A percentile compares a stretch with the other conserved stretches of the same genome.
Conservation (phyloP, 2,888 invertebrate species). For the Oscheius sp. region DNA sequence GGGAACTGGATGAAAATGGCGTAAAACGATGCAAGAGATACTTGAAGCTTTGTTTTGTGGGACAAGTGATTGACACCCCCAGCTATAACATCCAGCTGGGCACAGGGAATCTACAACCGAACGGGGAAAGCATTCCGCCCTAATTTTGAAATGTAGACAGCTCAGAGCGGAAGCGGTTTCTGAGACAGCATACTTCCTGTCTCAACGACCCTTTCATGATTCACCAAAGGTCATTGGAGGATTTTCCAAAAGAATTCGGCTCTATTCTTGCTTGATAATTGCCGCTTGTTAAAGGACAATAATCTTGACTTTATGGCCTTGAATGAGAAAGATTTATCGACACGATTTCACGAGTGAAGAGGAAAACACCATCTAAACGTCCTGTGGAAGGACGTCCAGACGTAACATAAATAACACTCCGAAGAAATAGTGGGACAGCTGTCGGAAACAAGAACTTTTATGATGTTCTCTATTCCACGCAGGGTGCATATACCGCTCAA, state of each 20-base stretch:
- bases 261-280: neutral
- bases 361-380: neutral
- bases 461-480: neutral
- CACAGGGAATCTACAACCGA: neutral
- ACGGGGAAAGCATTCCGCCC: slow-evolving; percentile 6
- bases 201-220: slow-evolving; percentile 3
- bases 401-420: slow-evolving; percentile 8
- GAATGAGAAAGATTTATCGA: neutral
- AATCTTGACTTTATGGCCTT: too few species aligned
- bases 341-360: neutral
- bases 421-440: slow-evolving; percentile 1
- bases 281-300: too few species aligned
- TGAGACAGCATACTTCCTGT: slow-evolving; percentile 2
- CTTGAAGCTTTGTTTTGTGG: slow-evolving; percentile 17
- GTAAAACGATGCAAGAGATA: neutral
- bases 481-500: too few species aligned
- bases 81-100: slow-evolving; percentile 28
- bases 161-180: slow-evolving; percentile 17
- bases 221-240: too few species aligned
- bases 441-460: slow-evolving; percentile 2
- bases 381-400: too few species aligned
- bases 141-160: slow-evolving; percentile 9
- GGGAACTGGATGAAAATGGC: neutral
- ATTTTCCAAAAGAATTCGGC: neutral
- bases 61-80: slow-evolving; percentile 25